These are phyloP conservation scores for Dromococcyx pavoninus DNA, from an alignment of 2,797 vertebrate genomes.

Conservation along the genomic window DNA sequence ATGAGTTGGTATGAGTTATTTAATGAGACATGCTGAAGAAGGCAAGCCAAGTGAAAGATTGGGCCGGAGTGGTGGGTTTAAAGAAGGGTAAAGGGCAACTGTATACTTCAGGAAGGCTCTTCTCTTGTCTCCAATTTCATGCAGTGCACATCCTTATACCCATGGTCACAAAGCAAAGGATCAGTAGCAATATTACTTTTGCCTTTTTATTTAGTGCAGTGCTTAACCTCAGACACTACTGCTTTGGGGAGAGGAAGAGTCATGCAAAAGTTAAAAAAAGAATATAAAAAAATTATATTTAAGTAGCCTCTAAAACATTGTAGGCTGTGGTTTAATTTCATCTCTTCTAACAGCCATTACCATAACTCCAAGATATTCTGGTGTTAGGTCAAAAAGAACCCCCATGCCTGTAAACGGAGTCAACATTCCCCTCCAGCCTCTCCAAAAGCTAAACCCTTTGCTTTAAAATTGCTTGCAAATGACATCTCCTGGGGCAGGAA, in stretches of 20 bases:
- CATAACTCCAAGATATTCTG: neutral
- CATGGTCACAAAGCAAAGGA: neutral
- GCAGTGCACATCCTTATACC: neutral
- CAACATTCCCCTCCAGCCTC: neutral
- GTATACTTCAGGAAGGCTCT: neutral
- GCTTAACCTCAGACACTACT: neutral
- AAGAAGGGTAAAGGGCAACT: constrained; percentile 25
- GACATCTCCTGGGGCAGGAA: constrained; percentile 17
- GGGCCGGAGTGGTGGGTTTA: neutral
- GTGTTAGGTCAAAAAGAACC: neutral
- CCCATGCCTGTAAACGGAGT: neutral
- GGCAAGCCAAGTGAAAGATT: constrained; percentile 36
- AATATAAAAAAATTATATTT: neutral
- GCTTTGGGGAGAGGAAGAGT: neutral
- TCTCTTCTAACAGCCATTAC: neutral
- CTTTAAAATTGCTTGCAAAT: constrained; percentile 9
- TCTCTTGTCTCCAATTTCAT: neutral
- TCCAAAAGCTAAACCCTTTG: neutral
- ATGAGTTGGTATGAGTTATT: constrained; percentile 58
- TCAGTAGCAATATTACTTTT: neutral
- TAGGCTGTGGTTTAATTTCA: neutral
- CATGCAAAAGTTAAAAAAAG: neutral
- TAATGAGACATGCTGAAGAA: constrained; percentile 34
- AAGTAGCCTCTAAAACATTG: neutral
- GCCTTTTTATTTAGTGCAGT: neutral